Evolutionary conservation across 2,797 vertebrate genomes (phyloP).

Genomic region (Gambusia yucatana): DNA sequence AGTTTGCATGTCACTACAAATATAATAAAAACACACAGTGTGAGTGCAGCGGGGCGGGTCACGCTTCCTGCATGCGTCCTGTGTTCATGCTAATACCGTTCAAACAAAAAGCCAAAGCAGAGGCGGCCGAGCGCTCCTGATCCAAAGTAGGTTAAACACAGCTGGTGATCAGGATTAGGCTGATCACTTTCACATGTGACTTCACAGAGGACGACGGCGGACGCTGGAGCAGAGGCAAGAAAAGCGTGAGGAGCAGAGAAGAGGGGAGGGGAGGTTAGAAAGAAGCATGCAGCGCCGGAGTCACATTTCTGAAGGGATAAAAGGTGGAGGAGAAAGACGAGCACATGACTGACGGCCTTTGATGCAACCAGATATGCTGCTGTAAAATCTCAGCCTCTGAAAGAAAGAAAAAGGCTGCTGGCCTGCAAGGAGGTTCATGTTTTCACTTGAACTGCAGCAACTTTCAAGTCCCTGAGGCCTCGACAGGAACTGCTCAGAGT

Average conservation of each 20-base stretch:
- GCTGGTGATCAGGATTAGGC: slow-evolving; percentile 74
- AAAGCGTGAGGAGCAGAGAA: neutral
- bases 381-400: slow-evolving; percentile 52
- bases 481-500: slow-evolving; percentile 38
- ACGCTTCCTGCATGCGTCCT: slow-evolving; percentile 31
- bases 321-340: slow-evolving; percentile 59
- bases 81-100: slow-evolving; percentile 43
- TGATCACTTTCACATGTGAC: slow-evolving; percentile 76
- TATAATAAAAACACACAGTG: neutral
- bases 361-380: slow-evolving; percentile 64
- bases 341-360: slow-evolving; percentile 67
- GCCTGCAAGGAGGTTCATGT: slow-evolving; percentile 50
- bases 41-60: slow-evolving; percentile 21
- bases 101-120: slow-evolving; percentile 48
- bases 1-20: neutral
- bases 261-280: slow-evolving; percentile 27
- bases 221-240: slow-evolving; percentile 15
- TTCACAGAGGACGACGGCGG: slow-evolving; percentile 48
- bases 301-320: slow-evolving; percentile 68
- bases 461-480: slow-evolving; percentile 56
- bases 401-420: slow-evolving; percentile 7
- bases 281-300: slow-evolving; percentile 52
- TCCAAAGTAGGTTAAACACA: slow-evolving; percentile 75
- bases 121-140: slow-evolving; percentile 57
- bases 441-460: slow-evolving; percentile 66